Base-by-base conservation (phyloP, 2,113 vertebrate genomes). In the Eolophus roseicapilla region DNA sequence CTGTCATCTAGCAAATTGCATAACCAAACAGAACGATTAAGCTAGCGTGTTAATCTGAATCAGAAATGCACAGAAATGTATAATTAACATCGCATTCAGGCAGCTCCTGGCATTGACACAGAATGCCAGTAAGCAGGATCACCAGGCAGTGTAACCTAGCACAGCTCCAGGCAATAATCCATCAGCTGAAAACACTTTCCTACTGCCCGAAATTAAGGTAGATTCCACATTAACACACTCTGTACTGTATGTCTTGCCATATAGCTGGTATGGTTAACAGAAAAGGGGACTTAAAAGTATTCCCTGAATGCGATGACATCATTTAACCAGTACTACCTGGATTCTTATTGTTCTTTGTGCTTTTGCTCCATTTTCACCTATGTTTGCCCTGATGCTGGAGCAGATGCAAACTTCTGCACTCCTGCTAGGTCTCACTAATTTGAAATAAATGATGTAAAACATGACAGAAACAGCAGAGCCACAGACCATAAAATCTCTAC, bases 1-100 rank as follows among this genome's bases (percentile, higher is more conserved):
- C 80, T 55, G 80, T 96, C 87, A 88, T 35, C 41, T 44, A 87
- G 81, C 31, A 90, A 91, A 96, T 24, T 83, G 75, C 80, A 59
- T 28, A 87, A 93, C 44, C 73, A 77, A 81, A 68, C 67, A 5
- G 57, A 75, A 90, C 82, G 63, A 93, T 91, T 92, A 93, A 90
- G 55, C 68, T 16, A 73, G 59, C 12, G 2, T 33, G 77, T 52
- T 82, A 87, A 90, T 81, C 20, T 13, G 39, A 59, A 57, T 52
- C 37, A 82, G 21, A 87, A 94, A 79, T 37, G 64, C 64, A 65
- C 39, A 86, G 82, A 46, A 95, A 96, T 37, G 64, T 53, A 82
- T 57, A 92, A 93, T 88, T 63, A 96, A 77, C 16, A 2, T 9
- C 19, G 19, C 27, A n/a, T 25, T 71, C 80, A 41, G 76, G 77